A percentile compares a stretch with the other conserved stretches of the same genome.
phyloP scores from a whole-genome alignment of 2,888 invertebrate species.

The Ophion costatus region DNA sequence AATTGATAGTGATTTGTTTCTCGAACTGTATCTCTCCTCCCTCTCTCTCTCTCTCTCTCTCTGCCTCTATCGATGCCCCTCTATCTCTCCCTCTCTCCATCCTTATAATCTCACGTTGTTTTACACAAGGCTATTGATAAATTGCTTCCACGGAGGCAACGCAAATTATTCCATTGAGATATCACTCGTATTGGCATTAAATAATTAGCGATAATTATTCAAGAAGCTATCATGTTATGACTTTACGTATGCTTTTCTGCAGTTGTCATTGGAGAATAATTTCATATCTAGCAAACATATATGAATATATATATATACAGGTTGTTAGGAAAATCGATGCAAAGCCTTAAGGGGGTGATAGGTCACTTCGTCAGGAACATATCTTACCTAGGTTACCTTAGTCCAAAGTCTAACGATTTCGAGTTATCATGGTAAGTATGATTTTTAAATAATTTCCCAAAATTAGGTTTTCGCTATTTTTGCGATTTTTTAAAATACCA shows the following conservation, averaged over 20 bases:
- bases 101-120: background rate
- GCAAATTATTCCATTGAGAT: constrained; percentile 30
- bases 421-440: no score
- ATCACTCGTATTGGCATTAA: constrained; percentile 28
- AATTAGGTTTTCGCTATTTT: no score
- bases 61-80: background rate
- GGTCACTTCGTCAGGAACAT: no score
- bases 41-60: constrained; percentile 1
- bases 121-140: constrained; percentile 16
- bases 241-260: background rate
- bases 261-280: background rate
- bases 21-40: constrained; percentile 8
- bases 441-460: no score
- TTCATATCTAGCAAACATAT: background rate
- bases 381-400: no score
- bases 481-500: no score
- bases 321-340: no score
- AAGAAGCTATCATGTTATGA: background rate
- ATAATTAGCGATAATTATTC: constrained; percentile 21
- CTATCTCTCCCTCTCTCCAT: background rate
- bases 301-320: no score
- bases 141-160: constrained; percentile 1
- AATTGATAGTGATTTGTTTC: constrained; percentile 45
- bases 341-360: no score
- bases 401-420: no score